Base-by-base conservation (phyloP, 2,888 invertebrate genomes). In the Danaus chrysippus region DNA sequence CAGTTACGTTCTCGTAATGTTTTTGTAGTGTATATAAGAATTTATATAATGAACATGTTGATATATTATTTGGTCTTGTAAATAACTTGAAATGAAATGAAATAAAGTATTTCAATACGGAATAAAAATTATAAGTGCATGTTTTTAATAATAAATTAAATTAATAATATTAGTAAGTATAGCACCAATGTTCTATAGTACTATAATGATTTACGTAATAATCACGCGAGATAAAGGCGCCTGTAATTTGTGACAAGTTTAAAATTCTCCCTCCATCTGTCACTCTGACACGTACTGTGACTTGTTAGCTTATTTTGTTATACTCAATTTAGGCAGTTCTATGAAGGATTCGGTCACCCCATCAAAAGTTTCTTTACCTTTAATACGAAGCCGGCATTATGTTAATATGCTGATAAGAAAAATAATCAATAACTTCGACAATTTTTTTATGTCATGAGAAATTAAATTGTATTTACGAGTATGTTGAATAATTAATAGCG, bases 161-260 rank as follows among this genome's bases (percentile, higher is more conserved):
- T 55, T 23, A 44, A 41, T 17, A 56, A 42, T 8, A 56, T n/a
- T 11, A 19, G n/a, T 34, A 34, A 44, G 54, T 34, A 42, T 10
- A 10, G 17, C 12, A 52, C n/a, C 17, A 12, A 19, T 17, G 6
- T 34, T 6, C 6, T 34, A 34, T 34, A 34, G 6, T 46, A 46
- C 9, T n/a, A 11, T 49, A 49, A 49, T 49, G 17, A 17, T 49
- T 49, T n/a, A 15, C 49, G 49, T 15, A 71, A 68, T 71, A 71
- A 54, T 46, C 54, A 56, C 43, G 0, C 23, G 57, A 56, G 62
- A 65, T 67, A 69, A 69, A 55, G 66, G 62, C 62, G 59, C 54
- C 58, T 56, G 67, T 70, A 72, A 73, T 70, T 73, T 69, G 23
- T 72, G 71, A 70, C 67, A 71, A 74, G 69, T 73, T 73, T 70